Conservation (phyloP, 2,113 vertebrate species). For the Telmatochromis bifrenatus region DNA sequence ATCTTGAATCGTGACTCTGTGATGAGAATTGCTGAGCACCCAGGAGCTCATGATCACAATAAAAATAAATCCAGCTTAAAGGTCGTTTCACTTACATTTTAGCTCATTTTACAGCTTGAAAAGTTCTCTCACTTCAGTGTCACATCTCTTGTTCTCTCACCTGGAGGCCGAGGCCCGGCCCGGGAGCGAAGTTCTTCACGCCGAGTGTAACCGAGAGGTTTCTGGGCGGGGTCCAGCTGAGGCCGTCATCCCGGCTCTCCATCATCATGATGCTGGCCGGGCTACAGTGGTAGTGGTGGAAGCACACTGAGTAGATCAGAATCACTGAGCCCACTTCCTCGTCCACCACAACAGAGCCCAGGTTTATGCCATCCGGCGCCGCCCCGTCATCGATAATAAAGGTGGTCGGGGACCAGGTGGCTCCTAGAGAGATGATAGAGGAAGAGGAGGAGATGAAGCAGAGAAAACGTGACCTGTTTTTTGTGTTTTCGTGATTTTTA, state of each 20-base stretch:
- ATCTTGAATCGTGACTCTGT: neutral
- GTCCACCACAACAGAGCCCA: constrained; percentile 82
- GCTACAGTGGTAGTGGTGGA: constrained; percentile 67
- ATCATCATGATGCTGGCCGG: constrained; percentile 81
- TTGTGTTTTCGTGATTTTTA: neutral
- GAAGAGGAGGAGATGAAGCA: neutral
- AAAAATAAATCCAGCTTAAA: neutral
- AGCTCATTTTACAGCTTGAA: neutral
- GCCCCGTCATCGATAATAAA: constrained; percentile 80
- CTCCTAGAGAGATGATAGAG: constrained; percentile 54
- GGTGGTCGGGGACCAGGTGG: constrained; percentile 79
- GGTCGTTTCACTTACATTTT: neutral
- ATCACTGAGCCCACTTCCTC: constrained; percentile 65
- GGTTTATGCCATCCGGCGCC: constrained; percentile 74
- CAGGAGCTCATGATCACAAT: neutral
- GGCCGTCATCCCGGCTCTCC: constrained; percentile 79
- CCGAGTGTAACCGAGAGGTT: constrained; percentile 82
- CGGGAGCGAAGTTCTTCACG: constrained; percentile 74
- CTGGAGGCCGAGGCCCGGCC: constrained; percentile 86
- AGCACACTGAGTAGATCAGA: constrained; percentile 79
- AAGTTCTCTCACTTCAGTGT: neutral
- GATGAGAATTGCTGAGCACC: neutral
- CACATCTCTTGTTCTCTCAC: constrained; percentile 40
- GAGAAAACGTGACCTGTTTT: neutral
- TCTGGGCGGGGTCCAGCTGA: constrained; percentile 77